Percentiles rank a stretch among this genome's conserved stretches.
Evolutionary conservation across 2,113 vertebrate genomes (phyloP).

Genomic region (Cygnus buccinator): DNA sequence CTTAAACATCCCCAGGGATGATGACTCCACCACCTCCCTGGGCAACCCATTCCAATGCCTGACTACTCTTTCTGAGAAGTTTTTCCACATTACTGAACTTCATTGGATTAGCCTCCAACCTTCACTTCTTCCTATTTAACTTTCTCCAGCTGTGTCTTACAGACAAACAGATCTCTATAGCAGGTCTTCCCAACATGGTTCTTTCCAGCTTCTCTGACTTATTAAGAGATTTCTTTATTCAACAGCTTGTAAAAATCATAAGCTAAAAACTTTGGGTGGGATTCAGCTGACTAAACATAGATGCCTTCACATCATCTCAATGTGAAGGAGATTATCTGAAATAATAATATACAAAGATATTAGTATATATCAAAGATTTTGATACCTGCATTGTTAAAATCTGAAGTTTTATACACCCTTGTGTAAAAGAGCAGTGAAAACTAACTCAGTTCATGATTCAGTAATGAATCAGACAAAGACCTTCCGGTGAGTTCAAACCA

Average conservation of each 20-base stretch:
- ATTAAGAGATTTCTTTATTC: neutral
- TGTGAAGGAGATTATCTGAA: neutral
- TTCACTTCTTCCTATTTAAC: neutral
- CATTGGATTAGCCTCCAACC: neutral
- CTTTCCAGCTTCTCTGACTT: neutral
- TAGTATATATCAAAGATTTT: neutral
- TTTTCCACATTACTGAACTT: neutral
- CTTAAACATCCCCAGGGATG: no score
- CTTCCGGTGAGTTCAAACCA: neutral
- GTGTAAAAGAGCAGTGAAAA: neutral
- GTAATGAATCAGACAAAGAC: neutral
- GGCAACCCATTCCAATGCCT: no score
- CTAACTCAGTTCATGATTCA: neutral
- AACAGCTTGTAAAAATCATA: neutral
- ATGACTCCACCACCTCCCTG: no score
- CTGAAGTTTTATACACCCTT: neutral
- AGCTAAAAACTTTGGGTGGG: neutral
- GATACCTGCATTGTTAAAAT: neutral
- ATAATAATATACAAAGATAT: neutral
- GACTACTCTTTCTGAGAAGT: no score
- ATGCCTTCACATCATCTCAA: neutral
- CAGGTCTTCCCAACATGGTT: neutral
- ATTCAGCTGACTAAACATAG: neutral
- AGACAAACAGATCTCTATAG: neutral
- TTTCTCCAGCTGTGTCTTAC: neutral